phyloP scores from a whole-genome alignment of 2,113 vertebrate species.

The Channa argus region DNA sequence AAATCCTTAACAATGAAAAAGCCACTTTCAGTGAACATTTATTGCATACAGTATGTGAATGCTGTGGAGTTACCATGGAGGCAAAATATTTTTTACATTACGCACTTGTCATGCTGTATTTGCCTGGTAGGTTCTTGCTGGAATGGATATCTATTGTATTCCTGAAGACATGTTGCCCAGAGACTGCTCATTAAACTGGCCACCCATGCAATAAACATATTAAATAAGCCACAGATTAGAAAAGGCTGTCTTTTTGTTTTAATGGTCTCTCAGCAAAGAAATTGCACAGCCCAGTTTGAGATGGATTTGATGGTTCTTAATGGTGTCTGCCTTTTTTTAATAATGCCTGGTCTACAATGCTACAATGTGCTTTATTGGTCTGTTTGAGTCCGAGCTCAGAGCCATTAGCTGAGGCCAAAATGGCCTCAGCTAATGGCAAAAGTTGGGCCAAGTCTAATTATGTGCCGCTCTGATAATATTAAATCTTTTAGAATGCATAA shows the following conservation, averaged over 20 bases:
- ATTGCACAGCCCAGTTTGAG: constrained; percentile 68
- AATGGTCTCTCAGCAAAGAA: constrained; percentile 51
- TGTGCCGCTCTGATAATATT: constrained; percentile 67
- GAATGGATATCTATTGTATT: constrained; percentile 52
- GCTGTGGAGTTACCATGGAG: constrained; percentile 55
- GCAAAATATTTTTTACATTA: constrained; percentile 61
- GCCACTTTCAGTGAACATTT: constrained; percentile 41
- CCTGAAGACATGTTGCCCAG: constrained; percentile 59
- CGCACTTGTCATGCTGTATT: constrained; percentile 38
- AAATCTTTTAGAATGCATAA: constrained; percentile 67
- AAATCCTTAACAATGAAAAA: constrained; percentile 59
- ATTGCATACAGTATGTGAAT: constrained; percentile 37
- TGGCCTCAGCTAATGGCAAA: constrained; percentile 72
- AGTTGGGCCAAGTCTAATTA: constrained; percentile 80
- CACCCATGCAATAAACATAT: constrained; percentile 77
- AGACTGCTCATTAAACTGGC: constrained; percentile 74
- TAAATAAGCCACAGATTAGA: constrained; percentile 77
- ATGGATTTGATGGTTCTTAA: constrained; percentile 79
- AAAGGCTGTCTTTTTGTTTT: constrained; percentile 68
- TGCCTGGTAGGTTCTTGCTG: constrained; percentile 44
- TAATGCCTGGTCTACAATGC: constrained; percentile 58
- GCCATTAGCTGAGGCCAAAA: constrained; percentile 80
- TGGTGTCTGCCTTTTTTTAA: constrained; percentile 79
- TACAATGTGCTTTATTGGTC: constrained; percentile 79
- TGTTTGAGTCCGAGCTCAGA: constrained; percentile 79